phyloP scores from a whole-genome alignment of 2,797 vertebrate genomes.

The Micropoecilia bifurca region DNA sequence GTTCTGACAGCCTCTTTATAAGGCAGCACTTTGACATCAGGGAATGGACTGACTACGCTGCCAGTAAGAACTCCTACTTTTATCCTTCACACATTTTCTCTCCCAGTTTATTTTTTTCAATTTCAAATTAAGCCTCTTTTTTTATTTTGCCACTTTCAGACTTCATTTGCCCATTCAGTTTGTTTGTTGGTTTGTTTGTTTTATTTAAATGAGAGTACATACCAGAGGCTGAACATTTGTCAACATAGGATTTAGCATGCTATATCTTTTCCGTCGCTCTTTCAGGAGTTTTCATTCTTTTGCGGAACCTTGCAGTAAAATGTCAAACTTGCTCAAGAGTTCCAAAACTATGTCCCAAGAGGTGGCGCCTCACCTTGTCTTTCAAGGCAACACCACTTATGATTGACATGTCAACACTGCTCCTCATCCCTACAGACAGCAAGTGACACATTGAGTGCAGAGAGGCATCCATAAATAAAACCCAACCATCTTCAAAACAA shows the following conservation, averaged over 20 bases:
- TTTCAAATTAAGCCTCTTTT: slow-evolving; percentile 11
- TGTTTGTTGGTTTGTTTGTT: background rate
- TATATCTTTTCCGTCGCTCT: background rate
- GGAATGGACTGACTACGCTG: slow-evolving; percentile 44
- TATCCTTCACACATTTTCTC: slow-evolving; percentile 20
- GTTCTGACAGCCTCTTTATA: slow-evolving; percentile 67
- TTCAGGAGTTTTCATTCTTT: slow-evolving; percentile 2
- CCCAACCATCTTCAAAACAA: slow-evolving; percentile 20
- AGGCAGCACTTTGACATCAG: slow-evolving; percentile 60
- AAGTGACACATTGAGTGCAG: slow-evolving; percentile 57
- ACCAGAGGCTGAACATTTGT: background rate
- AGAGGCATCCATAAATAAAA: slow-evolving; percentile 57
- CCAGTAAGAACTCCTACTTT: slow-evolving; percentile 29
- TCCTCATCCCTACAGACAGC: slow-evolving; percentile 39
- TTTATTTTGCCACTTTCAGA: background rate
- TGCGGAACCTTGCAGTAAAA: slow-evolving; percentile 18
- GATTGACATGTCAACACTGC: slow-evolving; percentile 51
- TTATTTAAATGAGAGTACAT: too few relatives aligned
- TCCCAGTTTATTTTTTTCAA: slow-evolving; percentile 1
- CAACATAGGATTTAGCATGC: background rate
- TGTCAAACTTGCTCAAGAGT: slow-evolving; percentile 29
- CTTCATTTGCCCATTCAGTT: background rate
- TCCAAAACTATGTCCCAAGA: slow-evolving; percentile 32
- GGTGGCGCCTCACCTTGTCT: slow-evolving; percentile 40
- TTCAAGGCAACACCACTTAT: slow-evolving; percentile 27